These are phyloP conservation scores for Lutraria lutraria DNA, from an alignment of 2,888 invertebrate genomes.

Conservation along the genomic window DNA sequence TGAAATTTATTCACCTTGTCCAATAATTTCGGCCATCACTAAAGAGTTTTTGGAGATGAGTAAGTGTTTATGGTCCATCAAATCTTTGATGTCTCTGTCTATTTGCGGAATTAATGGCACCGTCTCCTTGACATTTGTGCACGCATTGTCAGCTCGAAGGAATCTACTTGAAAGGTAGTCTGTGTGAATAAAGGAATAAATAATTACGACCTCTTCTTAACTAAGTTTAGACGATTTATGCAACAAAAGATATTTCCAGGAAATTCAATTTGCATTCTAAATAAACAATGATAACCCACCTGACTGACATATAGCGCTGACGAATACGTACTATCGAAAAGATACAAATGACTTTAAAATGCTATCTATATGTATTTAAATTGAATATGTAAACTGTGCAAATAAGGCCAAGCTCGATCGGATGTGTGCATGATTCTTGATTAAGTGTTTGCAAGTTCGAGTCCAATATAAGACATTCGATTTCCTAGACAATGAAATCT, in stretches of 20 bases:
- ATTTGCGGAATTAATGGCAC: slow-evolving; percentile 39
- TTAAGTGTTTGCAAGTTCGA: too few species aligned
- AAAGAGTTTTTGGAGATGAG: slow-evolving; percentile 51
- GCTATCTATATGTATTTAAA: too few species aligned
- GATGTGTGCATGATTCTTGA: too few species aligned
- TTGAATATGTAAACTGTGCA: too few species aligned
- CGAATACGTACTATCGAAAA: too few species aligned
- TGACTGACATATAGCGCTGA: not conserved
- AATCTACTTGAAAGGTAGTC: slow-evolving; percentile 40
- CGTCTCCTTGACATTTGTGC: slow-evolving; percentile 33
- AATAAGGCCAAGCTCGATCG: too few species aligned
- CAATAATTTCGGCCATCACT: slow-evolving; percentile 54
- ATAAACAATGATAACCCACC: not conserved
- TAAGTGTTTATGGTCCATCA: slow-evolving; percentile 35
- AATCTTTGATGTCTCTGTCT: slow-evolving; percentile 27
- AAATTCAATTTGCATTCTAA: not conserved
- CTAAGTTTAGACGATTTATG: not conserved
- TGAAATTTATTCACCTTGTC: slow-evolving; percentile 42
- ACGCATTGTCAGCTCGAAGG: slow-evolving; percentile 16
- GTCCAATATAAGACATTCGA: too few species aligned
- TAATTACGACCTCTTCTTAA: not conserved
- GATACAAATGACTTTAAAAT: too few species aligned
- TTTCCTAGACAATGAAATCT: too few species aligned
- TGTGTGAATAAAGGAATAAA: slow-evolving; percentile 2
- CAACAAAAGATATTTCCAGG: not conserved